Evolutionary conservation across 2,113 vertebrate species (phyloP).

Genomic region (Sprattus sprattus): DNA sequence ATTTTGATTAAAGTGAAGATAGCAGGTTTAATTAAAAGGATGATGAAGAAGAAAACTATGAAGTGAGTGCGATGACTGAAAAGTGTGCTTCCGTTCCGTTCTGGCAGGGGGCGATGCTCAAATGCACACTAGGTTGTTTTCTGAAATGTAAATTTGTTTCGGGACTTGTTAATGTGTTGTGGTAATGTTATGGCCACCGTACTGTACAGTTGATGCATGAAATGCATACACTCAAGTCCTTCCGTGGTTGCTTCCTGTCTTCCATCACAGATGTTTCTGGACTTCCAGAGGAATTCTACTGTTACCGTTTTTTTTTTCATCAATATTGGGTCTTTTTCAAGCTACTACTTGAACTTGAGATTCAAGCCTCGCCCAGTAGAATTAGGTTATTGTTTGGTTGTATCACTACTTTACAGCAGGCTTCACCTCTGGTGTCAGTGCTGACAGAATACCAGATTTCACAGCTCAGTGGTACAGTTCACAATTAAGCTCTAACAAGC

Average conservation of each 20-base stretch:
- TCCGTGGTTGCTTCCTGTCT: not conserved
- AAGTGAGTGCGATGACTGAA: not conserved
- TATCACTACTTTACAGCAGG: not conserved
- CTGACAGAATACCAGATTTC: not conserved
- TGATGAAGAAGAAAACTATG: not conserved
- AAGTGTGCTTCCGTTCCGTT: no score
- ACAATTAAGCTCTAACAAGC: no score
- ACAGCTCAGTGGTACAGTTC: not conserved
- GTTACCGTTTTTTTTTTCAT: no score
- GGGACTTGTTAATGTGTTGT: no score
- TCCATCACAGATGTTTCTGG: slow-evolving; percentile 52
- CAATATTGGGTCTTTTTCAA: not conserved
- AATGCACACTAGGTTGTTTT: no score
- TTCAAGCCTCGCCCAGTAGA: not conserved
- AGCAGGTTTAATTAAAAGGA: not conserved
- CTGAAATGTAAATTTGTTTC: no score
- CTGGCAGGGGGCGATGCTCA: no score
- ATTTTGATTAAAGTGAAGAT: not conserved
- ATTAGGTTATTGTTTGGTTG: not conserved
- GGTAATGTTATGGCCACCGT: no score
- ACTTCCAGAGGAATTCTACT: not conserved
- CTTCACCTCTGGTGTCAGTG: not conserved
- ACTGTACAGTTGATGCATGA: no score
- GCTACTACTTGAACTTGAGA: not conserved
- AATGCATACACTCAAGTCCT: no score